Percentiles rank a stretch among this genome's conserved stretches.
phyloP scores from a whole-genome alignment of 2,888 invertebrate genomes.

The Cerceris ruficornis region DNA sequence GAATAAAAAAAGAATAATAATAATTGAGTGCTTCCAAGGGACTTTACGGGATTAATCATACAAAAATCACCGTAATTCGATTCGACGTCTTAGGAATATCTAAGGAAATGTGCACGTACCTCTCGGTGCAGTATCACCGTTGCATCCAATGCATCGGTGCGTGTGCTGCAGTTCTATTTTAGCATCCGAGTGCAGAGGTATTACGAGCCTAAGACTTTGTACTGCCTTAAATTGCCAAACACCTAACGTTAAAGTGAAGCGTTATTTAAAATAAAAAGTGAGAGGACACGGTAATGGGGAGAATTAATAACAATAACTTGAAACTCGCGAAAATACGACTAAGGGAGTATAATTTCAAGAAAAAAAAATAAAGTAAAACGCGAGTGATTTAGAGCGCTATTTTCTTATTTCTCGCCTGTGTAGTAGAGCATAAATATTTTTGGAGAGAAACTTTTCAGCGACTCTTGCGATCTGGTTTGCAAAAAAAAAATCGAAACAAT shows the following conservation, averaged over 20 bases:
- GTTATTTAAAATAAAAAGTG: constrained; percentile 3
- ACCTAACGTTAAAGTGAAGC: constrained; percentile 65
- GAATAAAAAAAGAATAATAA: background rate
- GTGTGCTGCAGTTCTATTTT: constrained; percentile 34
- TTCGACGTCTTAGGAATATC: background rate
- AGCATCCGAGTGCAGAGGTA: constrained; percentile 32
- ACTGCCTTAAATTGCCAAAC: constrained; percentile 78
- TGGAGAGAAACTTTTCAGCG: constrained; percentile 32
- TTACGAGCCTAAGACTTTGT: constrained; percentile 46
- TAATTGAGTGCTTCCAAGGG: constrained; percentile 12
- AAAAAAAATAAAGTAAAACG: background rate
- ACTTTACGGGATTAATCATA: background rate
- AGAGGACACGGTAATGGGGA: background rate
- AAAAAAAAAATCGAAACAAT: background rate
- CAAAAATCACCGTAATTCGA: background rate
- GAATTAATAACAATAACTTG: background rate
- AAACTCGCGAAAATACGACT: background rate
- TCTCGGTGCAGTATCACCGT: constrained; percentile 16
- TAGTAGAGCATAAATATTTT: constrained; percentile 50
- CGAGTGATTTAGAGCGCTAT: constrained; percentile 8
- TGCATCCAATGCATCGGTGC: constrained; percentile 15
- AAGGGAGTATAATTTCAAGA: background rate
- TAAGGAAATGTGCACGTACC: background rate
- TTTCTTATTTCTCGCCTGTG: constrained; percentile 24
- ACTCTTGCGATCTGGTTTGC: constrained; percentile 13